Base-by-base conservation (phyloP, 2,888 invertebrate genomes). In the Crematogaster levior region DNA sequence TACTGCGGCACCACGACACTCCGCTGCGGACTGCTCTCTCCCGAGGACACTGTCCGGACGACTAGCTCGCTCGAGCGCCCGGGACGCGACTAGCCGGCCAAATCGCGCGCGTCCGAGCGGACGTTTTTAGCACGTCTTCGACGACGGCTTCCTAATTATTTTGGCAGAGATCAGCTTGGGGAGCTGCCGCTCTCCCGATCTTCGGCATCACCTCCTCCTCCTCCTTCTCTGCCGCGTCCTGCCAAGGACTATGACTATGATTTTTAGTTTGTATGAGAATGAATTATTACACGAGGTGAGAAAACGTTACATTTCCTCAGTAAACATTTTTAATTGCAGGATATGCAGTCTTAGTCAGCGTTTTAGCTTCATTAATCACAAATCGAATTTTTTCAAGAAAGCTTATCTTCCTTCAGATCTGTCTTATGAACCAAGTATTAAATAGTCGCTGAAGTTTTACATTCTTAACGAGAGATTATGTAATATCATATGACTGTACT, bases 71-170 rank as follows among this genome's bases (percentile, higher is more conserved):
- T 89, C 93, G 92, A 95, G 95, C 95, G 95, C 93, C 95, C 95
- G 95, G 93, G 93, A 92, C 92, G 93, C 92, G 92, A 91, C 92
- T 91, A 92, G 92, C 91, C 91, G 92, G 93, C 94, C 93, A 94
- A 94, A 93, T 93, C 91, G 93, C 93, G 92, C 61, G 93, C 92
- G 95, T 95, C 95, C 96, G 95, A 94, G 95, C 95, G 96, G 95
- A 96, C 95, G 95, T 94, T 95, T 95, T 95, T 95, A 95, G 95
- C 95, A 95, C 95, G 94, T 95, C 95, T 95, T 95, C 95, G 94
- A 95, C 89, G 95, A 95, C 95, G 96, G 96, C 96, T 96, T 96
- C 96, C 96, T 96, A 96, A 97, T 97, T 96, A 96, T 97, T 97
- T 97, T 97, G 97, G 97, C 97, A 97, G 96, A 95, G 95, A 95